Evolutionary conservation across 2,113 vertebrate genomes (phyloP), one percentile per base, ranked within the genome.

Genomic region (Clarias magur): DNA sequence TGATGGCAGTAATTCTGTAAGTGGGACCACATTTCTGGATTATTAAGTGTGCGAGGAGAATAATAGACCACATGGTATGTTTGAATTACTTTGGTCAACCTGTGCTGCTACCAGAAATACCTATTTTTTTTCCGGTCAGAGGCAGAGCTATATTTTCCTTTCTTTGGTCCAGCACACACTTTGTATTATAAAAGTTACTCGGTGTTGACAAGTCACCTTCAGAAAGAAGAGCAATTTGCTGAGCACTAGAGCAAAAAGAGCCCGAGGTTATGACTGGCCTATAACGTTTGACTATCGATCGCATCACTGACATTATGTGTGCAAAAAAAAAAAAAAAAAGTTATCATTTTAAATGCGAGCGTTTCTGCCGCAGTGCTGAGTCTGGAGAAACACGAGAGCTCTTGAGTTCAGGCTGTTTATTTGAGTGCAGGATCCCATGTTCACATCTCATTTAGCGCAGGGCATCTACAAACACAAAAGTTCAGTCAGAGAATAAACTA

Each of bases 141-240:
- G 92, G 90, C 88, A 48, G 0, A 88, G 83, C 92, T 87, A 90
- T 90, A 92, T 89, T 89, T 92, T 90, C 93, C 94, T 93, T 92
- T 94, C 92, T 95, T 94, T 94, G 93, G 93, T 76, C 93, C 87
- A 93, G 93, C 90, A 93, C 92, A 90, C 90, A 90, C 91, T 92
- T 94, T 94, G 93, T 93, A 93, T 89, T 92, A 59, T 16, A 72
- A 54, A 72, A 54, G 19, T 75, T 19, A 21, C 80, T 83, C 34
- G 8, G 53, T 30, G 73, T 80, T 70, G 73, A 88, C 62, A 53
- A 78, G 65, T 60, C 73, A 88, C 75, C 54, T 42, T 38, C 17
- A 85, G 25, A 59, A 56, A n/a, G 30, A 86, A 86, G 73, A 85
- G 60, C 30, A 65, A n/a, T 19, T 65, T 54, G 57, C 25, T 78